These are phyloP conservation scores for Drosophila rellima DNA, from an alignment of 2,888 invertebrate species.

Conservation along the genomic window DNA sequence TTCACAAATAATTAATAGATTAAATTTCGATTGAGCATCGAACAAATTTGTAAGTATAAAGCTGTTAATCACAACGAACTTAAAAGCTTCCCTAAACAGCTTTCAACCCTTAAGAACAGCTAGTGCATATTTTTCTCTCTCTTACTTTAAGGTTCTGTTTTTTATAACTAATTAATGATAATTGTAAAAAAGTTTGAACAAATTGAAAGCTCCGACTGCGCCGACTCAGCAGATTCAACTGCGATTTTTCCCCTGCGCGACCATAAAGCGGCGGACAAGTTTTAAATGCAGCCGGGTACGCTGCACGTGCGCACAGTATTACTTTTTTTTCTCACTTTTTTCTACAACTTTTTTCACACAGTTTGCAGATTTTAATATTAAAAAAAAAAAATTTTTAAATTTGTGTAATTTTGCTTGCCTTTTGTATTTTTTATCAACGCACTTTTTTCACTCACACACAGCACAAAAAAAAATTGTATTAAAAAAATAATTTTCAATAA, in stretches of 20 bases:
- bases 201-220: conserved; percentile 29
- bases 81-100: not conserved
- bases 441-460: conserved; percentile 20
- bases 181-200: not conserved
- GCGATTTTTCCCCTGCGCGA: not conserved
- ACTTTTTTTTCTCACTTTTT: not conserved
- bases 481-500: conserved; percentile 10
- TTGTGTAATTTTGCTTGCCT: conserved; percentile 50
- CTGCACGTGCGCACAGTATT: conserved; percentile 63
- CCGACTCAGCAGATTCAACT: conserved; percentile 49
- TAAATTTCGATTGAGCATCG: not conserved
- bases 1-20: not conserved
- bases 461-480: conserved; percentile 22
- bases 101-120: conserved; percentile 4
- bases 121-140: not conserved
- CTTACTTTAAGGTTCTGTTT: not conserved
- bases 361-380: conserved; percentile 28
- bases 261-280: not conserved
- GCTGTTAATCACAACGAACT: not conserved
- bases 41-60: not conserved
- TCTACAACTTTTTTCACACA: conserved; percentile 8
- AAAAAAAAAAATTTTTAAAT: too few relatives aligned
- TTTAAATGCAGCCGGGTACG: conserved; percentile 25
- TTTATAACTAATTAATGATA: not conserved
- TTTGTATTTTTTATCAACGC: conserved; percentile 23